These are phyloP conservation scores for Pseudachorutes palmiensis DNA, from an alignment of 1,140 invertebrate species.

Conservation along the genomic window DNA sequence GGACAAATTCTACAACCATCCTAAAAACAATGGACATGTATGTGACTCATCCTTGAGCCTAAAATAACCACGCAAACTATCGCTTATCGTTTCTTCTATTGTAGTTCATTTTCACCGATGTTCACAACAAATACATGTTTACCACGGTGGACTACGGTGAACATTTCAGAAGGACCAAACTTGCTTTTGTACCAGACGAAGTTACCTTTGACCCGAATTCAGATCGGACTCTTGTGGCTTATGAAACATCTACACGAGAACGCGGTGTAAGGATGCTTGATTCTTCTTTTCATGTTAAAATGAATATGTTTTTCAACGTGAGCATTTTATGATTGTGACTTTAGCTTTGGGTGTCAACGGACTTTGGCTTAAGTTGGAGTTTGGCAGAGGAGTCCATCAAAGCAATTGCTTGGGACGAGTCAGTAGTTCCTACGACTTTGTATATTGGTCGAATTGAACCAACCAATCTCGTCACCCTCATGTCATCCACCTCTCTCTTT, in stretches of 20 bases:
- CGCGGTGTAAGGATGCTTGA: conserved; percentile 53
- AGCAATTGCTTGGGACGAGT: conserved; percentile 58
- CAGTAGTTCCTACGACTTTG: conserved; percentile 47
- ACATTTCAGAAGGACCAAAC: conserved; percentile 51
- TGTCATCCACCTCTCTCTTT: conserved; percentile 48
- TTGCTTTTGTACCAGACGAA: conserved; percentile 66
- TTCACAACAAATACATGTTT: conserved; percentile 64
- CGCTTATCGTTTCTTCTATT: conserved; percentile 38
- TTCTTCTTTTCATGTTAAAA: too few species aligned
- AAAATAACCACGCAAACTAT: too few species aligned
- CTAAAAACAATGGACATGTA: conserved; percentile 63
- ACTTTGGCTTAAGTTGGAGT: conserved; percentile 64
- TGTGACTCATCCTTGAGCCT: too few species aligned
- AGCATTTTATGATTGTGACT: conserved; percentile 36
- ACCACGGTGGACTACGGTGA: conserved; percentile 64
- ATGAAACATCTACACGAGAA: conserved; percentile 61
- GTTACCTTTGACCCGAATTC: conserved; percentile 63
- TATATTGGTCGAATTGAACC: conserved; percentile 63
- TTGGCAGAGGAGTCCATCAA: conserved; percentile 63
- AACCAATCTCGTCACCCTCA: conserved; percentile 52
- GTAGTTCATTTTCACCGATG: conserved; percentile 77
- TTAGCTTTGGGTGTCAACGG: conserved; percentile 64
- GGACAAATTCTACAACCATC: conserved; percentile 77
- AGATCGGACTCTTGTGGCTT: conserved; percentile 52
- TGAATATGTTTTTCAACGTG: too few species aligned